phyloP scores from a whole-genome alignment of 2,797 vertebrate species.

The Saguinus oedipus region DNA sequence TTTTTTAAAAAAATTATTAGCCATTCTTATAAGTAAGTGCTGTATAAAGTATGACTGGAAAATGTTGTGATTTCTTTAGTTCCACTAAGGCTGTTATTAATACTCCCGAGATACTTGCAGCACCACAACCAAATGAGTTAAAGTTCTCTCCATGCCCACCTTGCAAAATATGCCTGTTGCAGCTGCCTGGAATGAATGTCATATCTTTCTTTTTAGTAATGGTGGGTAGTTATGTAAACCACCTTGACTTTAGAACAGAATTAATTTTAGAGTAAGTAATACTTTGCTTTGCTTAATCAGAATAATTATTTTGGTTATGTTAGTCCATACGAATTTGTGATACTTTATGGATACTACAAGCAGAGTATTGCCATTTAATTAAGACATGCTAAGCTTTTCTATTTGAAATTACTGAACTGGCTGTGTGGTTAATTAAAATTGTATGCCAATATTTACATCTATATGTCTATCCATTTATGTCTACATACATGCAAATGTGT shows the following conservation, averaged over 20 bases:
- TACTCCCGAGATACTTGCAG: not conserved
- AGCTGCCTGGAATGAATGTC: not conserved
- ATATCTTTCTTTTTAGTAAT: not conserved
- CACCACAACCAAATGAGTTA: not conserved
- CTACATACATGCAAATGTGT: not conserved
- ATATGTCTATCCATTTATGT: not conserved
- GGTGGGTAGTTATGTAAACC: not conserved
- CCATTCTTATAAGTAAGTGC: not conserved
- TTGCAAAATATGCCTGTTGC: not conserved
- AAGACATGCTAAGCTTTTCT: not conserved
- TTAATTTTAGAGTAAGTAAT: not conserved
- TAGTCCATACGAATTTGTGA: not conserved
- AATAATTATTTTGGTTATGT: not conserved
- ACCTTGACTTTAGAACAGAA: not conserved
- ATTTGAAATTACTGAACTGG: not conserved
- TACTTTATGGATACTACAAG: not conserved
- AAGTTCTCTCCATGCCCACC: not conserved
- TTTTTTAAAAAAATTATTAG: not conserved
- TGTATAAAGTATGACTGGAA: not conserved
- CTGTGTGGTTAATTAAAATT: not conserved
- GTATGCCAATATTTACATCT: not conserved
- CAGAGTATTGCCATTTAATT: not conserved
- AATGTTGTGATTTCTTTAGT: not conserved
- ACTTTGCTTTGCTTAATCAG: constrained; percentile 6
- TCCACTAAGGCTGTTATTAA: not conserved